Base-by-base conservation (phyloP, 2,113 vertebrate species). In the Raphicerus campestris region DNA sequence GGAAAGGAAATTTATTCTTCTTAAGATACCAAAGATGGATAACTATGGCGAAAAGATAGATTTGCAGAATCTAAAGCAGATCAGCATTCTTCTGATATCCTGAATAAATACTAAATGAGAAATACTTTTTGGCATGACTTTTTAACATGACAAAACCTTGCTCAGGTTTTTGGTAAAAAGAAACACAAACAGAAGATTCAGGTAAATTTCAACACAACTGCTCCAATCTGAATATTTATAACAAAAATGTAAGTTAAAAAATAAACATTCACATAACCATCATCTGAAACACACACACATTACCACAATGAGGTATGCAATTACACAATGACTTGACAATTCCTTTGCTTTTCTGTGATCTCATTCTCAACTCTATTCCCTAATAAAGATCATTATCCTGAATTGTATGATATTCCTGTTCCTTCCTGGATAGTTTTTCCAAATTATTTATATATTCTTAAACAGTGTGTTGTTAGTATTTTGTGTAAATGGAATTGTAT, bases 101-200 rank as follows among this genome's bases (percentile, higher is more conserved):
- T 66, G 28, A 94, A 86, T 60, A 95, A 73, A 92, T 56, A 86
- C 22, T 55, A 91, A 88, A 55, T 81, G n/a, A 93, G 53, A 96
- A 86, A 49, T 82, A 42, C 55, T 90, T 28, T 87, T 77, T 47
- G 70, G 19, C 39, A 32, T 96, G 75, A 58, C 14, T 85, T 94
- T 58, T 87, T 81, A 89, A 70, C 3, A 80, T 8, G 20, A 86
- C 8, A 75, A 94, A 92, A 80, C 10, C 28, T 89, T 28, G 11
- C 9, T 94, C 56, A 85, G 51, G 7, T 14, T 85, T 91, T 39
- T 70, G 9, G 20, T 56, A 19, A 85, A 80, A 85, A 87, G 24
- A 30, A 58, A 80, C 15, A 70, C 14, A 5, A 84, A 58, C 66
- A 28, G 19, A 93, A 86, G 35, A 26, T 89, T 91, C 80, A 32